phyloP scores from a whole-genome alignment of 2,888 invertebrate species.

The Drosophila neonasuta region DNA sequence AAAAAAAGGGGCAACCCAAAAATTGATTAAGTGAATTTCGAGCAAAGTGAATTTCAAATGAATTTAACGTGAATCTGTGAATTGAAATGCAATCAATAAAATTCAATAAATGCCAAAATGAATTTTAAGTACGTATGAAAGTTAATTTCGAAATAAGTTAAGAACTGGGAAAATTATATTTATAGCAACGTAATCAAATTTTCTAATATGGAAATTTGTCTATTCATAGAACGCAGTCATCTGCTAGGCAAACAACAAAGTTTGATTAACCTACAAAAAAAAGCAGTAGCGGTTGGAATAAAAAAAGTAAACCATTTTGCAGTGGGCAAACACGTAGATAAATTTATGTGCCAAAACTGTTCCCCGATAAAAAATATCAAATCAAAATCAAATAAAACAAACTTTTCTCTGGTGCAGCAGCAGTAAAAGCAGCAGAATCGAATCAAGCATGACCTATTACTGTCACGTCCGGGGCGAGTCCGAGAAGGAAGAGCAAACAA shows the following conservation, averaged over 20 bases:
- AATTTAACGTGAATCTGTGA: constrained; percentile 10
- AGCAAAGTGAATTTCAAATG: constrained; percentile 28
- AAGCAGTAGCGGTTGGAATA: constrained; percentile 17
- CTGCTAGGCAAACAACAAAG: constrained; percentile 31
- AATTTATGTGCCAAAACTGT: constrained; percentile 42
- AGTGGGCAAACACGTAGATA: constrained; percentile 35
- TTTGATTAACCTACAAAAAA: constrained; percentile 47
- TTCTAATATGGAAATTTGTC: constrained; percentile 6
- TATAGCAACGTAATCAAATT: not conserved
- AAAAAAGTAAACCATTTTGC: constrained; percentile 51
- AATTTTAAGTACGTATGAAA: constrained; percentile 24
- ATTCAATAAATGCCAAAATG: not conserved
- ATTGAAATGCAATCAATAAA: constrained; percentile 14
- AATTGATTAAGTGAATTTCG: constrained; percentile 11
- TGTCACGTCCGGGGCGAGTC: constrained; percentile 65
- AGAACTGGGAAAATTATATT: not conserved
- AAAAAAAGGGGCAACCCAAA: constrained; percentile 1
- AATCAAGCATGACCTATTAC: constrained; percentile 69
- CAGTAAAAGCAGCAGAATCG: constrained; percentile 26
- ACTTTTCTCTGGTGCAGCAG: constrained; percentile 25
- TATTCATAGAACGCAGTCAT: not conserved
- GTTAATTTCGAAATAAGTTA: not conserved
- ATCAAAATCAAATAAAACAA: constrained; percentile 64
- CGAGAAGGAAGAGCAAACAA: constrained; percentile 51
- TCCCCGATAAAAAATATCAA: constrained; percentile 56